Base-by-base conservation (phyloP, 1,140 invertebrate species). In the Aricia agestis region DNA sequence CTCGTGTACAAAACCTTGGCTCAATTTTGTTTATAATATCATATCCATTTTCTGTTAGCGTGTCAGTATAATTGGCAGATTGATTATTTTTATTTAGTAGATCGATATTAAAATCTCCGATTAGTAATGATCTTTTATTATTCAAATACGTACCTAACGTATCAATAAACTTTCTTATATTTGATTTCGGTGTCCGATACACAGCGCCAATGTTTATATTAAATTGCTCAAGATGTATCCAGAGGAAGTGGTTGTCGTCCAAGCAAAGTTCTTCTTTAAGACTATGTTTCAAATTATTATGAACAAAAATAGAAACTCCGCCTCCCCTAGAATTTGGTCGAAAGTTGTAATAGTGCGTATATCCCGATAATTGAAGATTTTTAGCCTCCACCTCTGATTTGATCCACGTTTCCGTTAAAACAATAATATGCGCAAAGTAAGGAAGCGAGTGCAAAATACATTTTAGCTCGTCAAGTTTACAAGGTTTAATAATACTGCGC, bases 221-320 rank as follows among this genome's bases (percentile, higher is more conserved):
- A 63, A 72, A 70, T 45, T 71, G 71, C 11, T 79, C 32, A 10
- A 79, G 18, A 13, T 75, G 72, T 15, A 79, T 70, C 75, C 75
- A 79, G 10, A 74, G 65, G 32, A 71, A 79, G 59, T 79, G 73
- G 42, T 69, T 77, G n/a, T 72, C 69, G 25, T 74, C 57, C 15
- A 18, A 52, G 52, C 69, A 73, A 15, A 61, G 13, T 25, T 75
- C 69, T 58, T 71, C 57, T 11, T 72, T 71, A 15, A 72, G 0
- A 19, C 45, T 63, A 17, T 77, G 72, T 19, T 75, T 71, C 58
- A 79, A 41, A 13, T 69, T 71, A 32, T 75, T 61, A 41, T 76
- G 74, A 1, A 73, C 68, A 71, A 72, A 74, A 32, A 77, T 77
- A 2, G 76, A 80, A 2, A 80, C 73, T 25, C 78, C 78, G 13